A percentile compares a stretch with the other conserved stretches of the same genome.
Conservation (phyloP, 2,113 vertebrate species). For the Lycocorax pyrrhopterus region DNA sequence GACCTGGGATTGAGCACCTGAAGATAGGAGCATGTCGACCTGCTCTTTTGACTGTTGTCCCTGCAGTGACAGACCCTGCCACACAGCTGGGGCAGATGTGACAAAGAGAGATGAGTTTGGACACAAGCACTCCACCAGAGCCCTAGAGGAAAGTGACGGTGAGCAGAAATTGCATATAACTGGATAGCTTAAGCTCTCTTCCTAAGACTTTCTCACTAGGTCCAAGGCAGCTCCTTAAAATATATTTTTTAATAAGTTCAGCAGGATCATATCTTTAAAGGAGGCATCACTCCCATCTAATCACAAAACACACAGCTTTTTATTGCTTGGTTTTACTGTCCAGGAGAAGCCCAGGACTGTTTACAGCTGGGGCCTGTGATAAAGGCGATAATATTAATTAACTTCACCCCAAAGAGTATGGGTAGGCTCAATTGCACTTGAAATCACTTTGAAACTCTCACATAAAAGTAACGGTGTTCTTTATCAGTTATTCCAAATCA, state of each 20-base stretch:
- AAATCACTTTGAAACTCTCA: neutral
- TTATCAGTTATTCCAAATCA: neutral
- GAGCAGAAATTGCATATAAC: neutral
- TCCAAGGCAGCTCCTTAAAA: neutral
- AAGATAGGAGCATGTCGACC: neutral
- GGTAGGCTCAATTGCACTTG: neutral
- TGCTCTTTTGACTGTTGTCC: neutral
- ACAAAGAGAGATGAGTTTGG: neutral
- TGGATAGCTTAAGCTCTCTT: neutral
- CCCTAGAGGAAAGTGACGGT: rapidly evolving
- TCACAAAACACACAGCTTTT: neutral
- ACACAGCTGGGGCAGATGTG: rapidly evolving
- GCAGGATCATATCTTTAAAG: neutral
- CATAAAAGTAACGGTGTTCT: neutral
- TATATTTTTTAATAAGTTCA: neutral
- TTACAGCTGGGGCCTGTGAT: neutral
- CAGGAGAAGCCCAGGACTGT: neutral
- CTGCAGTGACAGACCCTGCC: neutral
- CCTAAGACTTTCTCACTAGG: neutral
- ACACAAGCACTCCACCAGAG: neutral
- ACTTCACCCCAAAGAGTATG: neutral
- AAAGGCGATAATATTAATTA: neutral
- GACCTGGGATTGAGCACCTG: neutral
- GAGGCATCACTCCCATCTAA: neutral
- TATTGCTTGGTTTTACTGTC: neutral